These are phyloP conservation scores for Opisthograptis luteolata DNA, from an alignment of 2,888 invertebrate genomes.

Conservation along the genomic window DNA sequence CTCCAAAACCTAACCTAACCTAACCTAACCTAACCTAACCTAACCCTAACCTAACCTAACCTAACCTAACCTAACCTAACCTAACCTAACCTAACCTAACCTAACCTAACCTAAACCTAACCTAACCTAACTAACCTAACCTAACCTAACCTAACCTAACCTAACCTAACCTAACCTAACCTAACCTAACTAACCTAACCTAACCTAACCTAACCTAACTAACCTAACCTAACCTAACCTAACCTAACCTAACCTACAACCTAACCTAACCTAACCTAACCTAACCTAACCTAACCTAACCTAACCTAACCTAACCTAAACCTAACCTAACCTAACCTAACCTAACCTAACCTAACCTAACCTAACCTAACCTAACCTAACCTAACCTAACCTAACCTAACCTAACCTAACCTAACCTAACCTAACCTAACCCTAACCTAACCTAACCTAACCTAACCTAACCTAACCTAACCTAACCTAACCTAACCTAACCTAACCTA, in stretches of 20 bases:
- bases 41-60: too few relatives aligned
- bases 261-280: conserved; percentile 38
- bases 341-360: conserved; percentile 42
- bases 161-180: too few relatives aligned
- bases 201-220: too few relatives aligned
- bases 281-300: conserved; percentile 36
- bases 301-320: too few relatives aligned
- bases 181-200: too few relatives aligned
- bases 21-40: too few relatives aligned
- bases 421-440: too few relatives aligned
- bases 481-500: conserved; percentile 34
- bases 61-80: conserved; percentile 24
- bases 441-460: conserved; percentile 32
- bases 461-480: conserved; percentile 30
- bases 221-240: conserved; percentile 27
- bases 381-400: conserved; percentile 28
- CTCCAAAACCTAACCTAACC: too few relatives aligned
- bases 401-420: conserved; percentile 33
- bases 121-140: conserved; percentile 28
- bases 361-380: conserved; percentile 36
- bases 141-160: conserved; percentile 28
- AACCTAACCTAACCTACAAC: conserved; percentile 29
- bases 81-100: conserved; percentile 31
- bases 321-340: conserved; percentile 41
- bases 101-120: too few relatives aligned